Conservation (phyloP, 2,888 invertebrate genomes). For the Mycalesis mineus region DNA sequence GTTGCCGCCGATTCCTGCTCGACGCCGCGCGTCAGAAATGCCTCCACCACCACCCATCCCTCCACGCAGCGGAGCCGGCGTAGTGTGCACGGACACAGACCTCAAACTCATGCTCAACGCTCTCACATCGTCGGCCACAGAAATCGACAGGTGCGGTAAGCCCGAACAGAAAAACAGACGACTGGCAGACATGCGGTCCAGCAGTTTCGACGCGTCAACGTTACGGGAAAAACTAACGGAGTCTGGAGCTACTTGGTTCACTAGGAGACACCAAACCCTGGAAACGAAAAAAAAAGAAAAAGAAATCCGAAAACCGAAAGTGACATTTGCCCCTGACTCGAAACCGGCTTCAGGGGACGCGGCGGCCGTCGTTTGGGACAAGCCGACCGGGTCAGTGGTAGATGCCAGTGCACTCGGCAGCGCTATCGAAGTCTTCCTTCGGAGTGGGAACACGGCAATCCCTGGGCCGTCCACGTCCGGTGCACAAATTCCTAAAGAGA, state of each 20-base stretch:
- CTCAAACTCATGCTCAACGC: conserved; percentile 87
- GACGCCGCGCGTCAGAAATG: conserved; percentile 85
- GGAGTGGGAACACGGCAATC: conserved; percentile 76
- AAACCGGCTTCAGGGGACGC: conserved; percentile 76
- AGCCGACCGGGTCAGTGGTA: conserved; percentile 85
- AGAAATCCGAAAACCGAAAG: conserved; percentile 70
- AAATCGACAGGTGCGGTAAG: conserved; percentile 84
- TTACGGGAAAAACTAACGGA: conserved; percentile 72
- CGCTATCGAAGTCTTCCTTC: conserved; percentile 90
- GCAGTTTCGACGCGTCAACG: conserved; percentile 90
- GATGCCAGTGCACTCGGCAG: conserved; percentile 89
- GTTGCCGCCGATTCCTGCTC: conserved; percentile 79
- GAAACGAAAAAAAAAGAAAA: conserved; percentile 79
- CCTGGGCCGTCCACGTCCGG: conserved; percentile 55
- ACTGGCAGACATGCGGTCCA: conserved; percentile 85
- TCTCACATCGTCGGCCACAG: conserved; percentile 88
- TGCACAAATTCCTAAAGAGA: conserved; percentile 43
- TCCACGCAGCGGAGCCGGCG: conserved; percentile 73
- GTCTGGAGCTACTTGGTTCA: conserved; percentile 85
- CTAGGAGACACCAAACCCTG: conserved; percentile 87
- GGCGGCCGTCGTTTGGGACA: conserved; percentile 85
- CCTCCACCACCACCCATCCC: conserved; percentile 80
- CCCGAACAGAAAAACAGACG: conserved; percentile 75
- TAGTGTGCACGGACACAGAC: conserved; percentile 89
- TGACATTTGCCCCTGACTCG: conserved; percentile 81